phyloP scores from a whole-genome alignment of 1,140 invertebrate species.

The Drosophila busckii region DNA sequence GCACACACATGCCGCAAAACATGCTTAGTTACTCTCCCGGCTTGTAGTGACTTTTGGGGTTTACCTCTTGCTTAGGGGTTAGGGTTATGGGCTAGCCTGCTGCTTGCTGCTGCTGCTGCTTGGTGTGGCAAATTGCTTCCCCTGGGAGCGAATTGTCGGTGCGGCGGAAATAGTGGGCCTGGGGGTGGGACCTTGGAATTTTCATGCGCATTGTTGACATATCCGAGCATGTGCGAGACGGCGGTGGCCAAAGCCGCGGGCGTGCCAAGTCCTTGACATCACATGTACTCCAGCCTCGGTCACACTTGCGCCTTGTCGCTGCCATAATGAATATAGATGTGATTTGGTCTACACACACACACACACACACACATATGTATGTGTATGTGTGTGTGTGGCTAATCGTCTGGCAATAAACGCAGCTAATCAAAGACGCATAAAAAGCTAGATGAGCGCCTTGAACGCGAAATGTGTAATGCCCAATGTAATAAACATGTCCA shows the following conservation, averaged over 20 bases:
- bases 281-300: slow-evolving; percentile 19
- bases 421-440: slow-evolving; percentile 72
- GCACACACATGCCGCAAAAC: slow-evolving; percentile 32
- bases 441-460: slow-evolving; percentile 32
- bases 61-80: slow-evolving; percentile 2
- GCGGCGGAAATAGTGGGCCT: slow-evolving; percentile 35
- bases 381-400: slow-evolving; percentile 59
- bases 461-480: slow-evolving; percentile 68
- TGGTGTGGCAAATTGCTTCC: slow-evolving; percentile 76
- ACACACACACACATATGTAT: too few relatives aligned
- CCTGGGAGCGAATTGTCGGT: slow-evolving; percentile 67
- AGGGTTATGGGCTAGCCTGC: too few relatives aligned
- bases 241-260: slow-evolving; percentile 13
- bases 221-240: slow-evolving; percentile 64
- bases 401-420: slow-evolving; percentile 68
- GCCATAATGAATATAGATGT: slow-evolving; percentile 78
- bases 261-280: slow-evolving; percentile 36
- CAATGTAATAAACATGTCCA: slow-evolving; percentile 74
- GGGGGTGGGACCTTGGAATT: slow-evolving; percentile 59
- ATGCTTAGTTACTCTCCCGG: slow-evolving; percentile 39
- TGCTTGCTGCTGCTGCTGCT: too few relatives aligned
- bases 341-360: too few relatives aligned
- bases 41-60: slow-evolving; percentile 46
- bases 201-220: slow-evolving; percentile 78
- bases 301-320: slow-evolving; percentile 15